Evolutionary conservation across 2,113 vertebrate species (phyloP).

Genomic region (Archilochus colubris): DNA sequence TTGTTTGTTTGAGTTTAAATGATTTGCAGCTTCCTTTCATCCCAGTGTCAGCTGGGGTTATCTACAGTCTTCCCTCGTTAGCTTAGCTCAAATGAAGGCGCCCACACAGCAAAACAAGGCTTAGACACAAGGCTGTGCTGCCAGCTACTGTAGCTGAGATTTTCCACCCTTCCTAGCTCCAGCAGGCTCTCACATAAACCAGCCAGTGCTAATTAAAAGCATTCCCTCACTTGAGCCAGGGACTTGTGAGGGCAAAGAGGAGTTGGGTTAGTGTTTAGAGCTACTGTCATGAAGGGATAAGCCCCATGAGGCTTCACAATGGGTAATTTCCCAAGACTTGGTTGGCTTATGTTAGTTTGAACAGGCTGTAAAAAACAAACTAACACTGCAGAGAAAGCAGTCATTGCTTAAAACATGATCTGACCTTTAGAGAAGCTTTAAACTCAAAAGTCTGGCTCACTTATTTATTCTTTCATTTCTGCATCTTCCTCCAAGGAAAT

Average conservation of each 20-base stretch:
- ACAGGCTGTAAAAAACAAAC: conserved; percentile 40
- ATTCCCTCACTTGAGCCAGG: conserved; percentile 9
- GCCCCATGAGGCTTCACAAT: neutral
- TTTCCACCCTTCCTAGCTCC: conserved; percentile 28
- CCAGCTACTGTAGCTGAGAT: conserved; percentile 46
- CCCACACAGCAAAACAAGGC: conserved; percentile 26
- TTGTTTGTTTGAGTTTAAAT: conserved; percentile 55
- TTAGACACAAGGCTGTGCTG: neutral
- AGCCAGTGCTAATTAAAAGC: conserved; percentile 44
- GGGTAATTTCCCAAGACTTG: conserved; percentile 56
- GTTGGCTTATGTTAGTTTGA: neutral
- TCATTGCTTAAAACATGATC: conserved; percentile 32
- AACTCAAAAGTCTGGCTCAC: neutral
- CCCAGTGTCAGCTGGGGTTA: conserved; percentile 45
- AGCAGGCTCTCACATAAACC: neutral
- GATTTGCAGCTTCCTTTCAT: conserved; percentile 56
- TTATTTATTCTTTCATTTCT: conserved; percentile 43
- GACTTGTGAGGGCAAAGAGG: neutral
- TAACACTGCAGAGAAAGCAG: neutral
- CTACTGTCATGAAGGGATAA: conserved; percentile 40
- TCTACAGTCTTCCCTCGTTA: conserved; percentile 52
- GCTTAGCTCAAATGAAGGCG: conserved; percentile 13
- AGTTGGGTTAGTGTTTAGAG: neutral
- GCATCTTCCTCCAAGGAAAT: neutral
- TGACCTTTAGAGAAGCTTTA: conserved; percentile 34